Evolutionary conservation across 2,888 invertebrate species (phyloP), one percentile per base, ranked within the genome.

Genomic region (Xylota sylvarum): DNA sequence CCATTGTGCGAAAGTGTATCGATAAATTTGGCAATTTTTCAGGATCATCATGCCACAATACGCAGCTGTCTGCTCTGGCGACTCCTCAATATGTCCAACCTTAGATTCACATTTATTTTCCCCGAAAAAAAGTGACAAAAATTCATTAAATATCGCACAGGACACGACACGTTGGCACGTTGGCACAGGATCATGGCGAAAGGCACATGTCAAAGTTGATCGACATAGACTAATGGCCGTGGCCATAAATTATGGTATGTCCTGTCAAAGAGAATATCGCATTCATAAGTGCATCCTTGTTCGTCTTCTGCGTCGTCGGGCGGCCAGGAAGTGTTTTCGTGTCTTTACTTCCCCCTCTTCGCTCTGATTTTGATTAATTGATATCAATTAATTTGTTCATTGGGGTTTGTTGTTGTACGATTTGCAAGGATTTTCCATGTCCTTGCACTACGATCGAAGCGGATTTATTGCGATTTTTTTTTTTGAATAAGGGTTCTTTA

Each of bases 161-260:
- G 37, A 35, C 19, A 56, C 32, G 37, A 35, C 19, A 56, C 32
- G 30, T 23, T 89, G 88, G 88, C 89, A 89, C 88, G 89, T 89
- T 88, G 87, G 87, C 87, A 58, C 84, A 27, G 65, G 40, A 77
- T 50, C 37, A 62, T 27, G 89, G 88, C 88, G 88, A 89, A 89
- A 56, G 58, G 48, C 76, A 67, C 70, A 77, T 64, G 64, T 72
- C 72, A 77, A 58, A 37, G 14, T 40, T 86, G 86, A 86, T 86
- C 86, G 86, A 86, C 86, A 86, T 30, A 52, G 76, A 77, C 82
- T 86, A 86, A 86, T 86, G 86, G 78, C 69, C 46, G 62, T 69
- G 86, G 82, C 67, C 86, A 86, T 86, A 82, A 82, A 86, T 86
- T 82, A 86, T 69, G n/a, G 56, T 19, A 73, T 64, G 72, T 73